Evolutionary conservation across 1,140 invertebrate genomes (phyloP).

Genomic region (Medauroidea extradentata): DNA sequence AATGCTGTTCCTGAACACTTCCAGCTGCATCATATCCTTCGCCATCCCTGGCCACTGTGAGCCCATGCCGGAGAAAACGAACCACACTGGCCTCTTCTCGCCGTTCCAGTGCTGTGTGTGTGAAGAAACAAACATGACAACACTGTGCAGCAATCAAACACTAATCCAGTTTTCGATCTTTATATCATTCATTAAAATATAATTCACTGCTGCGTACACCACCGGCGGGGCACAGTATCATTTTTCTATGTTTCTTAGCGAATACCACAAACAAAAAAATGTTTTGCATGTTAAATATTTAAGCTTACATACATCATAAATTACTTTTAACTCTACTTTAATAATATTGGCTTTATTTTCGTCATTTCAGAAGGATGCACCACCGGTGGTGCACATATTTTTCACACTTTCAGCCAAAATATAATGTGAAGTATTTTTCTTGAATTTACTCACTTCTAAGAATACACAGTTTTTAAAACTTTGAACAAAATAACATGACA

Average conservation of each 20-base stretch:
- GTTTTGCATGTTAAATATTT: too few species aligned
- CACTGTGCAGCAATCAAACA: constrained; percentile 49
- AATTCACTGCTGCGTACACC: neutral
- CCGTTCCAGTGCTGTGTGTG: constrained; percentile 55
- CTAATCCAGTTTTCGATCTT: neutral
- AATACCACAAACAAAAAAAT: too few species aligned
- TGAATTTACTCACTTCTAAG: too few species aligned
- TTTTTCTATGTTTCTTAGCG: neutral
- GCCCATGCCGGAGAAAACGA: constrained; percentile 89
- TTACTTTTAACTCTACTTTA: too few species aligned
- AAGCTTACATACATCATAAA: too few species aligned
- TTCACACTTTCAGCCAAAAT: too few species aligned
- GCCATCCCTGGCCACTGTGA: constrained; percentile 87
- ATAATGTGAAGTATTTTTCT: too few species aligned
- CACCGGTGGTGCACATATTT: too few species aligned
- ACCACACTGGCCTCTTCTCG: constrained; percentile 68
- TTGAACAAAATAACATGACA: too few species aligned
- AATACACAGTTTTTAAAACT: too few species aligned
- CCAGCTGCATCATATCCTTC: constrained; percentile 59
- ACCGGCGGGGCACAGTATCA: neutral
- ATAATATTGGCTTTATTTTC: too few species aligned
- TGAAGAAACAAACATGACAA: constrained; percentile 57
- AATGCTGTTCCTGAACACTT: constrained; percentile 68
- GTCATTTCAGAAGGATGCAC: too few species aligned
- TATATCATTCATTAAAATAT: neutral